phyloP scores from a whole-genome alignment of 2,888 invertebrate species.

The Eilema griseolum region DNA sequence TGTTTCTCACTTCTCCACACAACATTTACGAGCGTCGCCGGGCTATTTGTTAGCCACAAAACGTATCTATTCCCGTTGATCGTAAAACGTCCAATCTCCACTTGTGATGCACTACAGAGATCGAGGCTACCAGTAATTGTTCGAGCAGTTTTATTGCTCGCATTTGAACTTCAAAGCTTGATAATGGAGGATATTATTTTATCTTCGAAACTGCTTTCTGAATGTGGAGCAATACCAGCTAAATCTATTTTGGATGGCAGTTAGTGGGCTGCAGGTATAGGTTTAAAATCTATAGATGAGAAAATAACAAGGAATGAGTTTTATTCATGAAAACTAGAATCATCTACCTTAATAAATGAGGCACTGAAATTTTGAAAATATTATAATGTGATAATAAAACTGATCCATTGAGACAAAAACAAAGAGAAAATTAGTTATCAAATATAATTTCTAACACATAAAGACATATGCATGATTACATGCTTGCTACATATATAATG shows the following conservation, averaged over 20 bases:
- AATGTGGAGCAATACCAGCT: conserved; percentile 14
- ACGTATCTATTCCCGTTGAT: conserved; percentile 45
- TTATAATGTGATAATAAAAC: no score
- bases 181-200: conserved; percentile 24
- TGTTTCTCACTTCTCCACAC: not conserved
- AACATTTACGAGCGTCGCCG: conserved; percentile 13
- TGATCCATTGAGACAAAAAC: no score
- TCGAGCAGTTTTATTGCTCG: conserved; percentile 42
- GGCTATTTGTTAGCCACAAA: conserved; percentile 34
- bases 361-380: no score
- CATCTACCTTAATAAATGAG: no score
- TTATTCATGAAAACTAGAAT: not conserved
- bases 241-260: conserved; percentile 15
- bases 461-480: not conserved
- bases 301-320: not conserved
- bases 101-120: conserved; percentile 52
- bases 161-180: conserved; percentile 49
- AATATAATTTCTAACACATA: not conserved
- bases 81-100: conserved; percentile 50
- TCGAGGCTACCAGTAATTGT: conserved; percentile 48
- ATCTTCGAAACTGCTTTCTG: conserved; percentile 19
- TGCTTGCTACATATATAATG: not conserved
- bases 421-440: not conserved
- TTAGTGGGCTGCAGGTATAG: conserved; percentile 2
- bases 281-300: conserved; percentile 9